Base-by-base conservation (phyloP, 2,888 invertebrate species). In the Drosophila recens region DNA sequence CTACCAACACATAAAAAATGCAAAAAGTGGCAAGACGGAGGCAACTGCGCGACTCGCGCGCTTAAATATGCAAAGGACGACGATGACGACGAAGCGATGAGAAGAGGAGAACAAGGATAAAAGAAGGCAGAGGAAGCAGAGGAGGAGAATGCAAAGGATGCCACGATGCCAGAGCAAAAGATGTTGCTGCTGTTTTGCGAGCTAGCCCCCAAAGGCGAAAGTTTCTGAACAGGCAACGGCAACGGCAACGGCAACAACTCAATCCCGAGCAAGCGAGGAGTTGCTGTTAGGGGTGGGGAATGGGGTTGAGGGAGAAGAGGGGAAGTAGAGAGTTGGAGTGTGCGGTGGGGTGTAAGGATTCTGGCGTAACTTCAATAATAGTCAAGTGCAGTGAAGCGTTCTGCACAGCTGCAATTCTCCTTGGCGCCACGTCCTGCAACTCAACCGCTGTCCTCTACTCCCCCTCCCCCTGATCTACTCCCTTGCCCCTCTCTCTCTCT, bases 1-100 rank as follows among this genome's bases (percentile, higher is more conserved):
- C 92, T 92, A 93, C 88, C 92, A 92, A 93, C 91, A 93, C 90
- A 90, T 90, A 82, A 90, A 90, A 88, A 80, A 83, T 82, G 90
- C 83, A 90, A 87, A 82, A 85, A 84, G 82, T 82, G 74, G 87
- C 72, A 77, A 77, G 63, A 65, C 59, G 52, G 17, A 53, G 72
- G 67, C 61, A 56, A 68, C 80, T 69, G 72, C 72, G 85, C 71
- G 82, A 87, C 67, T 83, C 75, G 82, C 75, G 72, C 75, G 87
- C 90, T 90, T 63, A 87, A 90, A 90, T 89, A 87, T 87, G 87
- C 87, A 87, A 90, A 90, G 90, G 76, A 87, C 76, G 76, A 87
- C 76, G 75, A 42, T 66, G 69, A 56, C 54, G 76, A 68, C 43
- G 67, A 61, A 42, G 48, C 17, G 43, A 34, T 17, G 56, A 23